Percentiles rank a stretch among this genome's conserved stretches.
Evolutionary conservation across 1,140 invertebrate species (phyloP).

Genomic region (Carcinoscorpius rotundicauda): DNA sequence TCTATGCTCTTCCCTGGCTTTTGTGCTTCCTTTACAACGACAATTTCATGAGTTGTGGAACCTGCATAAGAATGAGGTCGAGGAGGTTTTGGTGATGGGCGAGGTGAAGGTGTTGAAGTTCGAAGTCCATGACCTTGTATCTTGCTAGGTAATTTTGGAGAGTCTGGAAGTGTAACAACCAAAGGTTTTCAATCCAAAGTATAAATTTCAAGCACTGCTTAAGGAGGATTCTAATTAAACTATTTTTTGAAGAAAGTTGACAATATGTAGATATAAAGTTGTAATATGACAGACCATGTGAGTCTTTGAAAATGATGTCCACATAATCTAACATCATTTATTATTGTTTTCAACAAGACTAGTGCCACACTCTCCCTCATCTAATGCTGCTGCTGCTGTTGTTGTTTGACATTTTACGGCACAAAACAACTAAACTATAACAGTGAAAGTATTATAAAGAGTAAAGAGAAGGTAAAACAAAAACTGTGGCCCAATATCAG

Average conservation of each 20-base stretch:
- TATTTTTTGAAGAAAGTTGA: not conserved
- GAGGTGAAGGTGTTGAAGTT: constrained; percentile 16
- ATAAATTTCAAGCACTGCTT: too few species aligned
- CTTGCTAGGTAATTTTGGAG: constrained; percentile 17
- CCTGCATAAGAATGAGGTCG: constrained; percentile 18
- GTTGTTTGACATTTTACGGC: too few species aligned
- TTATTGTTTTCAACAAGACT: too few species aligned
- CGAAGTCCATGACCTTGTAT: constrained; percentile 18
- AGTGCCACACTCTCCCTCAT: too few species aligned
- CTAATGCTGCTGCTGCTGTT: too few species aligned
- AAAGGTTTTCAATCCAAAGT: too few species aligned
- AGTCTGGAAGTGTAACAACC: constrained; percentile 7
- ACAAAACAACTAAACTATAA: too few species aligned
- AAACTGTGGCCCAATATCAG: too few species aligned
- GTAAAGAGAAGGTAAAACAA: too few species aligned
- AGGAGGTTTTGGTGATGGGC: constrained; percentile 17
- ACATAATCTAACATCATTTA: not conserved
- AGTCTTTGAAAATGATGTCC: not conserved
- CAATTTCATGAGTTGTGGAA: constrained; percentile 42
- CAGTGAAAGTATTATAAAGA: too few species aligned
- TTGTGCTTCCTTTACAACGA: constrained; percentile 65
- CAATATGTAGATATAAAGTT: not conserved
- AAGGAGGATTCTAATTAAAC: too few species aligned
- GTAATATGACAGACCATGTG: not conserved
- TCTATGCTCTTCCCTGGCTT: constrained; percentile 43